Evolutionary conservation across 2,888 invertebrate genomes (phyloP).

Genomic region (Nematopogon swammerdamellus): DNA sequence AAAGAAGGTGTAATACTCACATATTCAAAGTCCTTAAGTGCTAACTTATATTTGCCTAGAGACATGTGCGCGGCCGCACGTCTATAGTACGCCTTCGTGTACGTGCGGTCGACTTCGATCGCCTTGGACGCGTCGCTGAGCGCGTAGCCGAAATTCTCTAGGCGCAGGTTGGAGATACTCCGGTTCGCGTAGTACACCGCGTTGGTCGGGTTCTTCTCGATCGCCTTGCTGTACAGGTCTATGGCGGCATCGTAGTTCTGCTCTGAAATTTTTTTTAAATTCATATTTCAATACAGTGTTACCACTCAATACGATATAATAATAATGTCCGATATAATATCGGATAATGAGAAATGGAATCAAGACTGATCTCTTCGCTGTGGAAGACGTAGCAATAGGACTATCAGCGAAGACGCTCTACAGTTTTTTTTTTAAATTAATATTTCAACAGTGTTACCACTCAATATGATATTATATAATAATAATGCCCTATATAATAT

Average conservation of each 20-base stretch:
- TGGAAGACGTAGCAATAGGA: too few species aligned
- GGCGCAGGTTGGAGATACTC: constrained; percentile 90
- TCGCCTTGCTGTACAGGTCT: constrained; percentile 83
- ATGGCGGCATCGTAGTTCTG: constrained; percentile 90
- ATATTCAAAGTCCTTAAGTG: constrained; percentile 94
- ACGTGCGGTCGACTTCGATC: constrained; percentile 83
- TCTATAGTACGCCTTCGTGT: constrained; percentile 96
- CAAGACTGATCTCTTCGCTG: too few species aligned
- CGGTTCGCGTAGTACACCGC: constrained; percentile 93
- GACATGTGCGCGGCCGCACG: constrained; percentile 97
- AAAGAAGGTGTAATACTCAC: constrained; percentile 51
- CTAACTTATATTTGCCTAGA: constrained; percentile 94
- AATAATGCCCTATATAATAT: too few species aligned
- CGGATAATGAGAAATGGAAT: too few species aligned
- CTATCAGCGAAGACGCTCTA: too few species aligned
- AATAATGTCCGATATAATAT: too few species aligned
- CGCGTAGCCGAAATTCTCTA: constrained; percentile 95
- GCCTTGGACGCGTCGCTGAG: constrained; percentile 88
- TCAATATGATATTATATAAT: too few species aligned
- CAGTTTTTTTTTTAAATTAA: too few species aligned
- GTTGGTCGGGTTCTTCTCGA: constrained; percentile 76
- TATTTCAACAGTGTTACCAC: too few species aligned
- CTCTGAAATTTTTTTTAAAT: too few species aligned
- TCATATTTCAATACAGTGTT: too few species aligned
- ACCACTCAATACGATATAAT: too few species aligned